Evolutionary conservation across 2,113 vertebrate genomes (phyloP).

Genomic region (Zosterops borbonicus): DNA sequence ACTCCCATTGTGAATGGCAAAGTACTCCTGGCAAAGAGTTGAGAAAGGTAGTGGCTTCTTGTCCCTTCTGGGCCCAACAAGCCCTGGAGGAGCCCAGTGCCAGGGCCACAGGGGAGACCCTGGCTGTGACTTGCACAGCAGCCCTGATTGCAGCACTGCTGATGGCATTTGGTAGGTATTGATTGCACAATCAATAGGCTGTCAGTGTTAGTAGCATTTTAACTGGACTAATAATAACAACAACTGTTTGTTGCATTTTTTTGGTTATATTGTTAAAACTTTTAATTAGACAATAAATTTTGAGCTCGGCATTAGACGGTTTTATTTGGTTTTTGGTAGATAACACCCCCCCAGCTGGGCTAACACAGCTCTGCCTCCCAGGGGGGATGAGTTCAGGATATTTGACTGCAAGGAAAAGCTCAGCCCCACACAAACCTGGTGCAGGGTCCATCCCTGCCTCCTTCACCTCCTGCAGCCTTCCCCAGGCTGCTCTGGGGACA

Average conservation of each 20-base stretch:
- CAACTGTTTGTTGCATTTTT: neutral
- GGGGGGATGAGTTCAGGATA: neutral
- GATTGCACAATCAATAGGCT: neutral
- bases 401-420: neutral
- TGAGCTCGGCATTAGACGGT: neutral
- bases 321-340: neutral
- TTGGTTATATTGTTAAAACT: neutral
- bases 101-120: neutral
- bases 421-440: neutral
- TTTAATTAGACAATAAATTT: neutral
- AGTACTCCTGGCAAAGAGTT: neutral
- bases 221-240: neutral
- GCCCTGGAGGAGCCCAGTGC: neutral
- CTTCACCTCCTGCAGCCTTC: neutral
- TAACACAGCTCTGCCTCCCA: neutral
- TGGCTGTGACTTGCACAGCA: neutral
- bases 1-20: accelerated
- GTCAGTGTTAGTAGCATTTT: neutral
- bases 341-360: neutral
- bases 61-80: neutral
- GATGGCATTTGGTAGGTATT: neutral
- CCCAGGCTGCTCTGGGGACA: neutral
- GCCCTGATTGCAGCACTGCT: neutral
- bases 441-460: neutral
- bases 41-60: neutral